Base-by-base conservation (phyloP, 2,888 invertebrate genomes). In the Mimumesa dahlbomi region DNA sequence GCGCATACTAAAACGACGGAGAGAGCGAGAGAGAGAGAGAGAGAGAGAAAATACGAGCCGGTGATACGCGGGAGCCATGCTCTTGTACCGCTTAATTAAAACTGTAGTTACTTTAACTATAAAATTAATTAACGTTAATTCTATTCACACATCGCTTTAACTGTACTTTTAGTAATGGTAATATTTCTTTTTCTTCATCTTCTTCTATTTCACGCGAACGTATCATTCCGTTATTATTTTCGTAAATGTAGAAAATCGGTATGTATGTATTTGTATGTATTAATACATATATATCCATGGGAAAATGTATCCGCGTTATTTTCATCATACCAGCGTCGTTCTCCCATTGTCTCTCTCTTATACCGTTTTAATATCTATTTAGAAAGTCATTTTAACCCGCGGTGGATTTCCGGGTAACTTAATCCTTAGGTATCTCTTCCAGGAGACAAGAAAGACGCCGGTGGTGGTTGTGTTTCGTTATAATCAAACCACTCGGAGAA, bases 121-220 rank as follows among this genome's bases (percentile, higher is more conserved):
- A 14, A 64, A 54, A 64, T 64, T 59, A 59, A 50, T 54, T 56
- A 58, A 58, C 38, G 50, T 64, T 61, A 64, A 59, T 59, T 58
- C 58, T 6, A 54, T 45, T 19, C 38, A 18, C 2, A 18, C 2
- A 29, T 7, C 13, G 18, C 29, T 61, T 34, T 38, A 13, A 22
- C 13, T 18, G 14, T 21, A n/a, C 31, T 43, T 58, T 54, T 31
- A 49, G 48, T 42, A 25, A 22, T 14, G 22, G 1, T n/a, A 16
- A 14, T n/a, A n/a, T n/a, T 63, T 57, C 14, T 53, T 38, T 34
- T 18, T 11, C 18, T 7, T 5, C n/a, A n/a, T n/a, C n/a, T n/a
- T n/a, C n/a, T n/a, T n/a, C n/a, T n/a, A n/a, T n/a, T n/a, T n/a
- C n/a, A n/a, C n/a, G n/a, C n/a, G n/a, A n/a, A n/a, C n/a, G n/a